Percentiles rank a stretch among this genome's conserved stretches.
Evolutionary conservation across 2,797 vertebrate genomes (phyloP).

Genomic region (Eremophila alpestris): DNA sequence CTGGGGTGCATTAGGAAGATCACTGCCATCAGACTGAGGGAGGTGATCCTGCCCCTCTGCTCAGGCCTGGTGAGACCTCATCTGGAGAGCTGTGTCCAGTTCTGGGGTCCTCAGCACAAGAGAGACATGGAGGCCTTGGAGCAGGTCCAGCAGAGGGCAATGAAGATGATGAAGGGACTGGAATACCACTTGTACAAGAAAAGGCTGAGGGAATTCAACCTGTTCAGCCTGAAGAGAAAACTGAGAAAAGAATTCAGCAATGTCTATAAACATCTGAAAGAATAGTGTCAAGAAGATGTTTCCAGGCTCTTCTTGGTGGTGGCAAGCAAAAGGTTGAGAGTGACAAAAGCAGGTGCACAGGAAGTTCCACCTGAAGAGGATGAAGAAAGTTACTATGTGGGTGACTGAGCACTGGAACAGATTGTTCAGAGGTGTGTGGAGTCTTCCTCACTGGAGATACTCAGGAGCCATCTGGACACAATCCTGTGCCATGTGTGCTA

Average conservation of each 20-base stretch:
- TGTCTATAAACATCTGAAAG: not conserved
- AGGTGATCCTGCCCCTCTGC: not conserved
- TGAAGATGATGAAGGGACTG: not conserved
- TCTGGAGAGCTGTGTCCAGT: not conserved
- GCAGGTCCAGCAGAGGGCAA: not conserved
- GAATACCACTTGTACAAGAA: not conserved
- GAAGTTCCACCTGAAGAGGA: not conserved
- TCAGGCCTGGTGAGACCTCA: not conserved
- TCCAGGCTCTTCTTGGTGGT: not conserved
- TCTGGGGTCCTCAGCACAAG: fast-evolving
- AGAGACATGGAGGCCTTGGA: not conserved
- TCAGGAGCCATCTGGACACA: not conserved
- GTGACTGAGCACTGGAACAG: not conserved
- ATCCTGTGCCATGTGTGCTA: not conserved
- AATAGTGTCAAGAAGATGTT: not conserved
- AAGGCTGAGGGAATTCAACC: not conserved
- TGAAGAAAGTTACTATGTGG: not conserved
- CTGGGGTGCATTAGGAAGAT: not conserved
- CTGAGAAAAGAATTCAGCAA: not conserved
- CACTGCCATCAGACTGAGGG: not conserved
- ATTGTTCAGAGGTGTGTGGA: not conserved
- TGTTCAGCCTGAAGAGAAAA: not conserved
- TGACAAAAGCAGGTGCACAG: not conserved
- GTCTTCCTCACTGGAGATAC: not conserved
- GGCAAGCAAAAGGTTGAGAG: not conserved